Percentiles rank a stretch among this genome's conserved stretches.
phyloP scores from a whole-genome alignment of 2,113 vertebrate genomes.

The Irena cyanogastra region DNA sequence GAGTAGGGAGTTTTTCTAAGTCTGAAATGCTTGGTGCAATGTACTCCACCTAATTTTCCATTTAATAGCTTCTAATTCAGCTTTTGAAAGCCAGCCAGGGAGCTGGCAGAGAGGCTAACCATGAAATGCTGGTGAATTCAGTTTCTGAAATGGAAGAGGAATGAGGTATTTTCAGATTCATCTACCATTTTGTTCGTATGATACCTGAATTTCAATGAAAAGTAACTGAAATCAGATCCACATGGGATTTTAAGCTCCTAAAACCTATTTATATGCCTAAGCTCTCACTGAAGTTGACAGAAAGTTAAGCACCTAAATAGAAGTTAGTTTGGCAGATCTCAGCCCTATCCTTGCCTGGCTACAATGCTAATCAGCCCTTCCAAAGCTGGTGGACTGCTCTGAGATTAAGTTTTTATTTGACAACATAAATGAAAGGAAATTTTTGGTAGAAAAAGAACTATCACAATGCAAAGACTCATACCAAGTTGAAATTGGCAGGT shows the following conservation, averaged over 20 bases:
- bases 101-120: background rate
- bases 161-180: constrained; percentile 13
- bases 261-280: background rate
- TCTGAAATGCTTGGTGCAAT: background rate
- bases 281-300: background rate
- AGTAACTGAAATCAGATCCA: background rate
- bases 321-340: background rate
- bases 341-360: background rate
- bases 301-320: constrained; percentile 13
- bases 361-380: background rate
- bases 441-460: background rate
- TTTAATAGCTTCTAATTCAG: background rate
- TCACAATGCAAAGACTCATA: background rate
- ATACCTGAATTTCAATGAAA: background rate
- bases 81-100: background rate
- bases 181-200: background rate
- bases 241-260: background rate
- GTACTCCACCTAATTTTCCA: background rate
- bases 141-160: background rate
- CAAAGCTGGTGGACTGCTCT: background rate
- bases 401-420: background rate
- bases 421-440: background rate
- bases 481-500: background rate
- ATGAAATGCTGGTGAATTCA: background rate
- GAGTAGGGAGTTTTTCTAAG: background rate